Conservation (phyloP, 2,888 invertebrate genomes). For the Pycnomerus fuliginosus region DNA sequence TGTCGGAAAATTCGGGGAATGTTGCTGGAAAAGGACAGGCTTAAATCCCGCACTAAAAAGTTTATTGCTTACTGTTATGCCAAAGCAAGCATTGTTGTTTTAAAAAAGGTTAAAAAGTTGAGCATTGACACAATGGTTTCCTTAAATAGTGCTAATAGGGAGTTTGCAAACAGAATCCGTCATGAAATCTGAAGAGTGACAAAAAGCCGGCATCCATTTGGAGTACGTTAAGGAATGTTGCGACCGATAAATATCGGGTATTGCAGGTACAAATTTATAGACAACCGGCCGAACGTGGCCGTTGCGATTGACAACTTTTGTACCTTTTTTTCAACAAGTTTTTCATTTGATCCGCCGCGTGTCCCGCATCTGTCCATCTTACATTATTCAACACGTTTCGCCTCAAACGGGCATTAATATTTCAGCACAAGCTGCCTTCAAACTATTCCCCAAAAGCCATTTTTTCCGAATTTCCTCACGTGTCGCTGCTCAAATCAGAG, state of each 20-base stretch:
- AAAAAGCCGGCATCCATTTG: slow-evolving; percentile 44
- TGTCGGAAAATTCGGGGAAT: slow-evolving; percentile 22
- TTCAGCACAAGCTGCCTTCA: slow-evolving; percentile 32
- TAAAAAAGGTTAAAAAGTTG: slow-evolving; percentile 38
- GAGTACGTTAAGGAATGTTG: slow-evolving; percentile 42
- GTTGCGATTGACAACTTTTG: slow-evolving; percentile 40
- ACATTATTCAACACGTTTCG: slow-evolving; percentile 39
- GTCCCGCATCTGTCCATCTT: slow-evolving; percentile 42
- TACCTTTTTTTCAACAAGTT: slow-evolving; percentile 30
- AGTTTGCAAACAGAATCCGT: slow-evolving; percentile 46
- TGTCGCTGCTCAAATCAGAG: slow-evolving; percentile 38
- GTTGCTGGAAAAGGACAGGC: slow-evolving; percentile 7
- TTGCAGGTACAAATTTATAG: slow-evolving; percentile 44
- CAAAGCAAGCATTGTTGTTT: slow-evolving; percentile 41
- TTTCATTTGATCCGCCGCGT: slow-evolving; percentile 36
- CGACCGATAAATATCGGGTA: slow-evolving; percentile 36
- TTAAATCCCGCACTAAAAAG: slow-evolving; percentile 18
- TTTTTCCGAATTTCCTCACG: too few relatives aligned
- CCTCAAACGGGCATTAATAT: slow-evolving; percentile 28
- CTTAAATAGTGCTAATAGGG: slow-evolving; percentile 49
- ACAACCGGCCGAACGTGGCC: slow-evolving; percentile 35
- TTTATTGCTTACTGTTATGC: slow-evolving; percentile 41
- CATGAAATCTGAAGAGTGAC: slow-evolving; percentile 45
- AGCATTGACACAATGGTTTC: slow-evolving; percentile 46
- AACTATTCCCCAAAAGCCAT: too few relatives aligned